A percentile compares a stretch with the other conserved stretches of the same genome.
Conservation (phyloP, 2,888 invertebrate species). For the Chouioia cunea region DNA sequence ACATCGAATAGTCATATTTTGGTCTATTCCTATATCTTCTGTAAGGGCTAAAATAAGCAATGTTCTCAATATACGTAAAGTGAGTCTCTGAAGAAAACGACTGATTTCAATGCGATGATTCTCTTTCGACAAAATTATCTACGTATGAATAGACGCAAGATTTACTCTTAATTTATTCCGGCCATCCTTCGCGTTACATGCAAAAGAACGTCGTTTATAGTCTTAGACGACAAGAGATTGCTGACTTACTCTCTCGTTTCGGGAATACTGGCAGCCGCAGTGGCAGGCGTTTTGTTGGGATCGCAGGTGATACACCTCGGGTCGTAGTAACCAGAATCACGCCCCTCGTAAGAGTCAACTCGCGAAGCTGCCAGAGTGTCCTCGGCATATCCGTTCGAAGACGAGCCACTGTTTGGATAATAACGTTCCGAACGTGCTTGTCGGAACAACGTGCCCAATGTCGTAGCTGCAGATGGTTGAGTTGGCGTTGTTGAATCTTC, state of each 20-base stretch:
- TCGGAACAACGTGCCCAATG: slow-evolving; percentile 59
- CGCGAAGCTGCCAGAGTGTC: slow-evolving; percentile 48
- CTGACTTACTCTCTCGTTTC: slow-evolving; percentile 47
- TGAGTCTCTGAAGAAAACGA: no score
- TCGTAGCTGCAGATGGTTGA: slow-evolving; percentile 52
- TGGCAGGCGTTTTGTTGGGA: slow-evolving; percentile 55
- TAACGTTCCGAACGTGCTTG: slow-evolving; percentile 61
- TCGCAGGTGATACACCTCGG: slow-evolving; percentile 63
- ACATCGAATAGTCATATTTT: slow-evolving; percentile 56
- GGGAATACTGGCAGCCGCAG: slow-evolving; percentile 47
- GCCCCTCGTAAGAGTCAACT: slow-evolving; percentile 46
- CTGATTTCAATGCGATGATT: no score
- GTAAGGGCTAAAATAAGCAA: background rate
- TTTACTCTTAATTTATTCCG: no score
- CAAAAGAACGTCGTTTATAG: no score
- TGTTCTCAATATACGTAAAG: background rate
- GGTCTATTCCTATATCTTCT: slow-evolving; percentile 55
- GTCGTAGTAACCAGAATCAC: slow-evolving; percentile 62
- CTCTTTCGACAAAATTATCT: no score
- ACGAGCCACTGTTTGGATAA: slow-evolving; percentile 49
- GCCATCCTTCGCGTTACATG: no score
- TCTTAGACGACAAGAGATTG: slow-evolving; percentile 7
- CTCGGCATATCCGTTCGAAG: slow-evolving; percentile 51
- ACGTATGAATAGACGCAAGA: no score
- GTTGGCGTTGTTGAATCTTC: slow-evolving; percentile 23